phyloP scores from a whole-genome alignment of 2,888 invertebrate species.

The Tiphia femorata region DNA sequence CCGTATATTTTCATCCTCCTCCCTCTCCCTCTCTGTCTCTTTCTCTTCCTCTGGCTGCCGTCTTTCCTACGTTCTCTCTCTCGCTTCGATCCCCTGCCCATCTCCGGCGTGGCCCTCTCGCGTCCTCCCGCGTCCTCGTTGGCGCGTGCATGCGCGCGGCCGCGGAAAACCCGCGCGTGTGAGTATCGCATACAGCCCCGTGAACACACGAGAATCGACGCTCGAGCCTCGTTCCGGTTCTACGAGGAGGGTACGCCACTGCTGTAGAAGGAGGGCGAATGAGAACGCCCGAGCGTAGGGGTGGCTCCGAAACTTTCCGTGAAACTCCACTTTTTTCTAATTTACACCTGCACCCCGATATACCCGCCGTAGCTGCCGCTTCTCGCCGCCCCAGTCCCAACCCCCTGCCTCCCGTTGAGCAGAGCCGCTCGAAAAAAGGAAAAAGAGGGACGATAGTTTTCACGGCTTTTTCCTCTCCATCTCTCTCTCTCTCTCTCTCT shows the following conservation, averaged over 20 bases:
- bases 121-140: too few species aligned
- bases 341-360: conserved; percentile 56
- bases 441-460: conserved; percentile 20
- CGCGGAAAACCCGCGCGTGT: not conserved
- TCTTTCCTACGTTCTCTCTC: conserved; percentile 3
- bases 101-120: too few species aligned
- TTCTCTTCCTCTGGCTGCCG: not conserved
- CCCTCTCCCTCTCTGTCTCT: not conserved
- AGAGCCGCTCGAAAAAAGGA: conserved; percentile 19
- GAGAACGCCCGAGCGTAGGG: not conserved
- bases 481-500: not conserved
- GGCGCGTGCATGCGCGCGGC: not conserved
- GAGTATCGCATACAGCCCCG: not conserved
- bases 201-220: not conserved
- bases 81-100: conserved; percentile 6
- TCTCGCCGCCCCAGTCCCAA: too few species aligned
- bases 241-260: too few species aligned
- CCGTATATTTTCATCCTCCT: conserved; percentile 14
- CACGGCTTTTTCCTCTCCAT: conserved; percentile 1
- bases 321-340: conserved; percentile 56
- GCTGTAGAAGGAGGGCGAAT: not conserved
- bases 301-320: conserved; percentile 25
- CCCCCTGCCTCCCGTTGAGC: too few species aligned
- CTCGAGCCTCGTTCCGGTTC: too few species aligned
- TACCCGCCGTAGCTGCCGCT: conserved; percentile 26